Base-by-base conservation (phyloP, 2,113 vertebrate genomes). In the Columba janthina region DNA sequence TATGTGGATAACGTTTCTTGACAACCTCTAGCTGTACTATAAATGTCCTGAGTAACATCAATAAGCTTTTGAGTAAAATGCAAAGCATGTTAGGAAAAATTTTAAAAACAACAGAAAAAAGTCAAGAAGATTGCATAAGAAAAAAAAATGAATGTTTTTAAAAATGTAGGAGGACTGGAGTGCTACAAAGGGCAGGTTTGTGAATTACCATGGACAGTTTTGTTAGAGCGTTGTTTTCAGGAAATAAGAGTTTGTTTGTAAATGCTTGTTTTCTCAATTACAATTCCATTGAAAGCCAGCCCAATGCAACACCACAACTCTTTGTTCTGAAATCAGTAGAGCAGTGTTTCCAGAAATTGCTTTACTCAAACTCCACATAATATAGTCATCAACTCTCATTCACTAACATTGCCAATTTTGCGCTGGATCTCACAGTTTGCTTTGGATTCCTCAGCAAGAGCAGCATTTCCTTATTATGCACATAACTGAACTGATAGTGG, bases 201-300 rank as follows among this genome's bases (percentile, higher is more conserved):
- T 67, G 66, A 90, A 94, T 92, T 53, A 53, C 62, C 78, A 78
- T 0, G 1, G 72, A 19, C 58, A 50, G 70, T 78, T 82, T 56
- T 75, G 81, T 48, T 62, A 46, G 12, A 79, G 62, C 26, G 86
- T 69, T 97, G 85, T 78, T 93, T 89, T 89, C 85, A 71, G 60
- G 85, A 69, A 46, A 84, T 74, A 96, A 95, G 72, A 62, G 85
- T 62, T 93, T 94, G 85, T 96, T 97, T 94, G 92, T 93, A 92
- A 95, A 88, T 0, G 67, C 32, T 85, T 90, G 88, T 96, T 97
- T 95, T 96, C 86, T 96, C 84, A 91, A 93, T 96, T 90, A 87
- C 90, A 97, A 96, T 95, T 96, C 83, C 78, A 95, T 28, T 96
- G 95, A 89, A 96, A 93, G 67, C 48, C 79, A 86, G 89, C 51